Conservation (phyloP, 1,140 invertebrate genomes). For the Lepidostoma basale region DNA sequence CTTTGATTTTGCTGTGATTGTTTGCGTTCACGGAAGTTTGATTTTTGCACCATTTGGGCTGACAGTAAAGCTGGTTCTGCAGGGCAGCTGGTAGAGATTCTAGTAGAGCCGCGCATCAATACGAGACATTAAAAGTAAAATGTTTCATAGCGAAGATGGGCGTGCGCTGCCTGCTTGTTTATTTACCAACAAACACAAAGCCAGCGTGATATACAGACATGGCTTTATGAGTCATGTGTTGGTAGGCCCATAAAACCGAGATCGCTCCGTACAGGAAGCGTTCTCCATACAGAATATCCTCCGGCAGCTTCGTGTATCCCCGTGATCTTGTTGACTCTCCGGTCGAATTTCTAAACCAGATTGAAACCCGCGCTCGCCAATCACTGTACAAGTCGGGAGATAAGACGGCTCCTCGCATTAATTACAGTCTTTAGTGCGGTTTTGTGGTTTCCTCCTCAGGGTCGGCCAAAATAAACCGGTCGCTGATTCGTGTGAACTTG, state of each 20-base stretch:
- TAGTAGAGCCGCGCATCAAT: too few relatives aligned
- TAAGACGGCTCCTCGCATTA: neutral
- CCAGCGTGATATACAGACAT: too few relatives aligned
- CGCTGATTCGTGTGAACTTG: constrained; percentile 23
- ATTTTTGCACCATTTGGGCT: too few relatives aligned
- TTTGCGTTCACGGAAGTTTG: too few relatives aligned
- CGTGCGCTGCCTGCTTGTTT: too few relatives aligned
- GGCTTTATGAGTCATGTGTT: neutral
- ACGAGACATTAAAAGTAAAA: too few relatives aligned
- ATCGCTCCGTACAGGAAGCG: constrained; percentile 5
- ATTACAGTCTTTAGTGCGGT: neutral
- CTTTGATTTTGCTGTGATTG: too few relatives aligned
- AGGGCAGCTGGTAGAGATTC: too few relatives aligned
- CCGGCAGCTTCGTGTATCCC: constrained; percentile 4
- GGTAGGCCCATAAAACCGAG: neutral
- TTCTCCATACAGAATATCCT: constrained; percentile 20
- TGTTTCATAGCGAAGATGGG: too few relatives aligned
- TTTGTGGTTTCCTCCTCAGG: neutral
- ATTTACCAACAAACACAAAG: too few relatives aligned
- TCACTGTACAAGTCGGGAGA: neutral
- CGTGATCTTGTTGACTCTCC: constrained; percentile 21
- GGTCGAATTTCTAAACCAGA: neutral
- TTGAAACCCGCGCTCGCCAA: neutral
- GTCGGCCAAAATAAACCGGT: constrained; percentile 19
- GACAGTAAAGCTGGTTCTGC: too few relatives aligned